These are phyloP conservation scores for Tetraneura akinire DNA, from an alignment of 1,140 invertebrate species.

Conservation along the genomic window DNA sequence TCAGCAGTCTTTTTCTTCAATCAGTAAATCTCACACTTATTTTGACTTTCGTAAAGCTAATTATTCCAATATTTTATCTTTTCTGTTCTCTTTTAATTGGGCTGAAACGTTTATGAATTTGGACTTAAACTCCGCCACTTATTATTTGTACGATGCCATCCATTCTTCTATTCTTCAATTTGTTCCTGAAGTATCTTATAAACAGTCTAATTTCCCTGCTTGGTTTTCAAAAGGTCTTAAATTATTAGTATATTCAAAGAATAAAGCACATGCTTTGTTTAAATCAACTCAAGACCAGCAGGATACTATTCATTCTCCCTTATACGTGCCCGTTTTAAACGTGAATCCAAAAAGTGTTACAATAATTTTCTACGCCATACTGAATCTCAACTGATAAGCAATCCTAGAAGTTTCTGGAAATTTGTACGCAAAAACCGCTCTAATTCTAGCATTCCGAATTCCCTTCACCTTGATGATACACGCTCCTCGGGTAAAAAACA, in stretches of 20 bases:
- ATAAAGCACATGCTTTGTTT: not conserved
- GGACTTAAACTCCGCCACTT: not conserved
- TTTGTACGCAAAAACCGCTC: not conserved
- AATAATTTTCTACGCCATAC: no score
- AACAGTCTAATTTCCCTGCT: not conserved
- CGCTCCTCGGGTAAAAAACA: not conserved
- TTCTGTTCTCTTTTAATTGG: constrained; percentile 2
- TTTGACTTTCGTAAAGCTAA: constrained; percentile 11
- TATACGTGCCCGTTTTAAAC: not conserved
- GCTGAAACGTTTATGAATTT: not conserved
- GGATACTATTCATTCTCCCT: not conserved
- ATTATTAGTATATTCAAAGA: not conserved
- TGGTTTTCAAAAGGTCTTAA: not conserved
- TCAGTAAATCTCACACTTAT: not conserved
- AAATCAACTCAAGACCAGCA: not conserved
- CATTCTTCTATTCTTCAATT: not conserved
- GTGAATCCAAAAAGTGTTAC: not conserved
- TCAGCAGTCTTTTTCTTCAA: not conserved
- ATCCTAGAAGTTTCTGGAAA: not conserved
- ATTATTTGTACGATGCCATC: not conserved
- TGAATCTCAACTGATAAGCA: not conserved
- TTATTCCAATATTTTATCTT: not conserved
- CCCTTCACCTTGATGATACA: no score
- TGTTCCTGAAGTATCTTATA: not conserved
- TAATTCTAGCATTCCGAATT: not conserved